Conservation (phyloP, 2,113 vertebrate species). For the Donacobius atricapilla region DNA sequence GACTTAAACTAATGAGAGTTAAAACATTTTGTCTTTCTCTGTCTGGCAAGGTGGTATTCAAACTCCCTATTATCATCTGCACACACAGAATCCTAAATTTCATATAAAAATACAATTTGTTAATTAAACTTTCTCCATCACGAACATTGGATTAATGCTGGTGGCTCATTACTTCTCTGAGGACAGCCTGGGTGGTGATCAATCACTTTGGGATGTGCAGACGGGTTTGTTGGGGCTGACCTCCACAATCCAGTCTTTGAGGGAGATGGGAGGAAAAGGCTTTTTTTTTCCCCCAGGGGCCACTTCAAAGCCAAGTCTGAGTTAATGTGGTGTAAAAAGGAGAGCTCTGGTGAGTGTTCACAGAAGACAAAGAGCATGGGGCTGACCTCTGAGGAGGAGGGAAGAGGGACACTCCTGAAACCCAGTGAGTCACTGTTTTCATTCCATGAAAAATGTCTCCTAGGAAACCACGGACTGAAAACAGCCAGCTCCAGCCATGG, state of each 20-base stretch:
- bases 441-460: neutral
- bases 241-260: neutral
- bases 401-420: neutral
- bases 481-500: neutral
- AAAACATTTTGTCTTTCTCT: slow-evolving; percentile 10
- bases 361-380: neutral
- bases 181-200: neutral
- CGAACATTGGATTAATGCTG: neutral
- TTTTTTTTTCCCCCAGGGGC: neutral
- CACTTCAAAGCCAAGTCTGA: neutral
- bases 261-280: neutral
- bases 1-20: neutral
- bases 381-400: neutral
- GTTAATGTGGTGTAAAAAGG: fast-evolving
- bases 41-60: neutral
- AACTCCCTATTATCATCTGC: neutral
- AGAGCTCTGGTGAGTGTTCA: neutral
- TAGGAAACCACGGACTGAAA: neutral
- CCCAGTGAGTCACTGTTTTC: neutral
- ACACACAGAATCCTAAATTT: neutral
- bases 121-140: neutral
- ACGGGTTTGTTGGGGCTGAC: neutral
- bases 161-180: neutral
- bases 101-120: neutral
- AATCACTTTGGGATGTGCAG: neutral